phyloP scores from a whole-genome alignment of 1,140 invertebrate species.

The Triops cancriformis region DNA sequence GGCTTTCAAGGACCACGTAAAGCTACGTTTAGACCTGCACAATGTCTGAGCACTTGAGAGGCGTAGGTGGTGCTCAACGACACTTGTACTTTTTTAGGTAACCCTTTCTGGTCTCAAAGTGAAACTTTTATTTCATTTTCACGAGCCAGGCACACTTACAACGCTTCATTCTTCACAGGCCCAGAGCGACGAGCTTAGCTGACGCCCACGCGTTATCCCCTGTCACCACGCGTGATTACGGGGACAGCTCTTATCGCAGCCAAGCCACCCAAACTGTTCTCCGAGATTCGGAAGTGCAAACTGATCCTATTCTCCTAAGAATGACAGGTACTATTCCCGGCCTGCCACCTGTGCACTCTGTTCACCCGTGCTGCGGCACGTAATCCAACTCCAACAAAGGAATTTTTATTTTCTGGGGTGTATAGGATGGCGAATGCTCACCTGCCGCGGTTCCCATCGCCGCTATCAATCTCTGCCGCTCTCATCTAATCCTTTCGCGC shows the following conservation, averaged over 20 bases:
- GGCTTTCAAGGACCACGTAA: too few relatives aligned
- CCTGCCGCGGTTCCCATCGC: background rate
- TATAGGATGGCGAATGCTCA: background rate
- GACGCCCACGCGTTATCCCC: background rate
- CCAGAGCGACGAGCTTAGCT: background rate
- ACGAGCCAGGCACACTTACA: background rate
- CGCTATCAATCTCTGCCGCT: background rate
- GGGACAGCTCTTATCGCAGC: background rate
- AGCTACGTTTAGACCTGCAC: too few relatives aligned
- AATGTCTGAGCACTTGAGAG: background rate
- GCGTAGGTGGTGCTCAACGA: background rate
- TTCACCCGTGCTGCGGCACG: background rate
- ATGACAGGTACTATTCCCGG: background rate
- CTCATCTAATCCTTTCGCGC: background rate
- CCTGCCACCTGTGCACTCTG: background rate
- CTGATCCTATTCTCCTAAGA: background rate
- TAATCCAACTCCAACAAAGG: background rate
- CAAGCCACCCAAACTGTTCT: background rate
- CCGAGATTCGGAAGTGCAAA: conserved; percentile 1
- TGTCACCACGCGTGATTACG: background rate
- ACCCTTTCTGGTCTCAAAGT: background rate
- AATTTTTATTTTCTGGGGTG: background rate
- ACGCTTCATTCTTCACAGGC: background rate
- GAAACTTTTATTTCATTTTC: too few relatives aligned
- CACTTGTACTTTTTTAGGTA: conserved; percentile 5